Base-by-base conservation (phyloP, 1,140 invertebrate species). In the Drosophila littoralis region DNA sequence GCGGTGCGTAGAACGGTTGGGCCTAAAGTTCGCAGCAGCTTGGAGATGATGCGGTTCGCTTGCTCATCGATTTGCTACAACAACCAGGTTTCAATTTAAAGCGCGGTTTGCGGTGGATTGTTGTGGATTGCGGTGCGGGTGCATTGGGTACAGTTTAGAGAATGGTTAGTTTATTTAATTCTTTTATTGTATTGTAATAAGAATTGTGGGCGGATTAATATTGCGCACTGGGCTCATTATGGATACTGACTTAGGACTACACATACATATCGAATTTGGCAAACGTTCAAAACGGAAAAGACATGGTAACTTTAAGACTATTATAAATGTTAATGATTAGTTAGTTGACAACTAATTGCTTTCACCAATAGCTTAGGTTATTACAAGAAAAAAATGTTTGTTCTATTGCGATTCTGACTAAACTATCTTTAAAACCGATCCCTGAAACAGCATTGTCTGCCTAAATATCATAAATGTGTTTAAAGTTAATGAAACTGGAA, bases 61-160 rank as follows among this genome's bases (percentile, higher is more conserved):
- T 95, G 96, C 92, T 95, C 93, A 94, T 96, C 95, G 93, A 96
- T 94, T 93, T 96, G 95, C 96, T 96, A 96, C 91, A 92, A 92
- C 88, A 92, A 90, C 89, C 84, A 72, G 58, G 40, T 73, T 72
- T 52, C 33, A 10, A 70, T 73, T 81, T 68, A 45, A 35, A 33
- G 54, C 45, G 60, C 46, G 51, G 63, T 55, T 55, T 59, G 55
- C 48, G 51, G 32, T 59, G 10, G 48, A 15, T 46, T 45, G 50
- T 51, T 52, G 69, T 51, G 51, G 8, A 36, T 40, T 40, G 54
- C 17, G 57, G 57, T 58, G 55, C 40, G 17, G 43, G 68, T 46
- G 57, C 57, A 60, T 52, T 58, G 46, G 38, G 58, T 51, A 36
- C 13, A 50, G 55, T 59, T 46, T 69, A 69, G 58, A 69, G 67